Evolutionary conservation across 92 coral and sea anemone genomes (phyloP).

Genomic region (Palythoa grandis): DNA sequence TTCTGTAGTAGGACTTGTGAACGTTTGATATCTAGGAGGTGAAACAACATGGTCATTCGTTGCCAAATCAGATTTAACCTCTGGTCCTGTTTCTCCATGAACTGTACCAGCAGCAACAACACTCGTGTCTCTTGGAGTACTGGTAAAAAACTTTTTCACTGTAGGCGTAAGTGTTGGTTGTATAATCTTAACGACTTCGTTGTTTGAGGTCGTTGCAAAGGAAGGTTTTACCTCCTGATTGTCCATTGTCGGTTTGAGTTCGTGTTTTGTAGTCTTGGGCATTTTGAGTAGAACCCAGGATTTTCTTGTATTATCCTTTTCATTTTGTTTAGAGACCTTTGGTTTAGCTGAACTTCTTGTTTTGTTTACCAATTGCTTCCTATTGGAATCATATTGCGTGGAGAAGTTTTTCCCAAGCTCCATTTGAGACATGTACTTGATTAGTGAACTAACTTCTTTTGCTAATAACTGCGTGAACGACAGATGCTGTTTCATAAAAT

Average conservation of each 20-base stretch:
- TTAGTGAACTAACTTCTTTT: constrained; percentile 71
- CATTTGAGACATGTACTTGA: constrained; percentile 60
- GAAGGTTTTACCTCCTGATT: constrained; percentile 43
- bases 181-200: constrained; percentile 46
- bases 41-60: background rate
- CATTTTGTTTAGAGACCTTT: constrained; percentile 9
- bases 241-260: constrained; percentile 42
- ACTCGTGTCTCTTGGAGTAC: constrained; percentile 1
- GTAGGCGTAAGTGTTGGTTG: constrained; percentile 66
- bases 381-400: too few species aligned
- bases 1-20: background rate
- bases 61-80: background rate
- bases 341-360: background rate
- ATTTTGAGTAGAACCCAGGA: constrained; percentile 97
- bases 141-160: constrained; percentile 14
- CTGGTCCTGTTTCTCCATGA: constrained; percentile 55
- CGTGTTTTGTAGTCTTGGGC: constrained; percentile 64
- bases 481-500: background rate
- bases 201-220: background rate
- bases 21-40: background rate
- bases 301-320: constrained; percentile 76
- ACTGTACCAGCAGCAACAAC: constrained; percentile 18
- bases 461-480: constrained; percentile 63
- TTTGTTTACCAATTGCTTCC: background rate
- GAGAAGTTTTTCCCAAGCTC: constrained; percentile 33